A percentile compares a stretch with the other conserved stretches of the same genome.
phyloP scores from a whole-genome alignment of 2,113 vertebrate species.

The Otis tarda region DNA sequence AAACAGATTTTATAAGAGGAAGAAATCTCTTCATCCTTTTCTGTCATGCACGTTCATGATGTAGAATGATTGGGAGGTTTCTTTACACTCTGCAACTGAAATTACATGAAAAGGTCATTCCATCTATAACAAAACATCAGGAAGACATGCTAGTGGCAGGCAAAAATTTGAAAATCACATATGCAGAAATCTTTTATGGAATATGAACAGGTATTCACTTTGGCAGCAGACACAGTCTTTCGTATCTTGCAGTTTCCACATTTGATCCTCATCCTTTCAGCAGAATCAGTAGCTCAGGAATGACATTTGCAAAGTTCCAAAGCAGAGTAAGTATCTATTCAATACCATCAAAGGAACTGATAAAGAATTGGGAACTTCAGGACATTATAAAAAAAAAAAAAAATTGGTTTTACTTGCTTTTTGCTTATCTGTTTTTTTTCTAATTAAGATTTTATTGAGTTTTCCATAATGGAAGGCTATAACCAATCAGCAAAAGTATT shows the following conservation, averaged over 20 bases:
- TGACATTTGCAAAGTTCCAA: neutral
- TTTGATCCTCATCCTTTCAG: neutral
- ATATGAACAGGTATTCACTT: neutral
- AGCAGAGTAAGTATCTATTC: slow-evolving; percentile 12
- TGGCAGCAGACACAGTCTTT: neutral
- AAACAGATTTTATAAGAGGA: neutral
- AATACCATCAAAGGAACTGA: slow-evolving; percentile 21
- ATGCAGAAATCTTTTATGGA: neutral
- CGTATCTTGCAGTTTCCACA: neutral
- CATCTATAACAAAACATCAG: neutral
- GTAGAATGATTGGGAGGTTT: neutral
- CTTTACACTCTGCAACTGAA: neutral
- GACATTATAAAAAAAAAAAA: neutral
- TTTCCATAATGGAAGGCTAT: slow-evolving; percentile 24
- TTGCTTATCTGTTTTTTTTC: slow-evolving; percentile 13
- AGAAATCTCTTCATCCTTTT: neutral
- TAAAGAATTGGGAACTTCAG: slow-evolving; percentile 1
- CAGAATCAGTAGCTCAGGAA: neutral
- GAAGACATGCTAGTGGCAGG: neutral
- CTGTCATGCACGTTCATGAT: neutral
- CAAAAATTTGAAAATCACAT: neutral
- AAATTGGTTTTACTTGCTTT: neutral
- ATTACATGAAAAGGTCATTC: neutral
- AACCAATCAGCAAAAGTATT: slow-evolving; percentile 36
- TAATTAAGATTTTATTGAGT: slow-evolving; percentile 52